Evolutionary conservation across 1,140 invertebrate genomes (phyloP).

Genomic region (Popillia japonica): DNA sequence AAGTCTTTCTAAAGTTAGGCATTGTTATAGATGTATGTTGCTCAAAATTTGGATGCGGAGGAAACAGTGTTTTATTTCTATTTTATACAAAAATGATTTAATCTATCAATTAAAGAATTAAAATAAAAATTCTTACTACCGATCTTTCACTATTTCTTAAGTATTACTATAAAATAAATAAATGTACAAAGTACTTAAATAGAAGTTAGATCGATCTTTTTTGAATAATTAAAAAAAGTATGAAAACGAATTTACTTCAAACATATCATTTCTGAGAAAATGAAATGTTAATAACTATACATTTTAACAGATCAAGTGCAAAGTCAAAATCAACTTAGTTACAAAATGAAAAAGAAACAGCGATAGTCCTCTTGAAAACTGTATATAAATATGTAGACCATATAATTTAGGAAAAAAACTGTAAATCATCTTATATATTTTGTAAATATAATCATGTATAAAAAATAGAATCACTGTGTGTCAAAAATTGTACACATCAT

Average conservation of each 20-base stretch:
- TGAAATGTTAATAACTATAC: neutral
- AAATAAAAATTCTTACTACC: slow-evolving; percentile 37
- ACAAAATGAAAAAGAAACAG: neutral
- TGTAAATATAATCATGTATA: slow-evolving; percentile 9
- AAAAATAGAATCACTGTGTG: neutral
- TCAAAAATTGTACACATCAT: neutral
- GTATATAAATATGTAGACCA: neutral
- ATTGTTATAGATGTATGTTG: neutral
- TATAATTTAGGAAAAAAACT: too few species aligned
- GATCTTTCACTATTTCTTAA: slow-evolving; percentile 42
- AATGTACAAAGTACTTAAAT: slow-evolving; percentile 37
- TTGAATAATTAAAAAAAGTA: neutral
- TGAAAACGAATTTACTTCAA: slow-evolving; percentile 54
- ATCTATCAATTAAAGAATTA: neutral
- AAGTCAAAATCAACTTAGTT: neutral
- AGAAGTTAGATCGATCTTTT: slow-evolving; percentile 38
- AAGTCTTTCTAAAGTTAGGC: neutral
- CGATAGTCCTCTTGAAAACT: neutral
- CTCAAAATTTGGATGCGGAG: neutral
- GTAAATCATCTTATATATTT: slow-evolving; percentile 3
- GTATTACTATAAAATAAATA: slow-evolving; percentile 21
- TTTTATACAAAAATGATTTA: neutral
- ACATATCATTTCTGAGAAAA: slow-evolving; percentile 51
- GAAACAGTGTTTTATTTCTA: neutral
- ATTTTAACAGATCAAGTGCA: neutral